These are phyloP conservation scores for Leptopilina boulardi DNA, from an alignment of 1,140 invertebrate genomes.

Conservation along the genomic window DNA sequence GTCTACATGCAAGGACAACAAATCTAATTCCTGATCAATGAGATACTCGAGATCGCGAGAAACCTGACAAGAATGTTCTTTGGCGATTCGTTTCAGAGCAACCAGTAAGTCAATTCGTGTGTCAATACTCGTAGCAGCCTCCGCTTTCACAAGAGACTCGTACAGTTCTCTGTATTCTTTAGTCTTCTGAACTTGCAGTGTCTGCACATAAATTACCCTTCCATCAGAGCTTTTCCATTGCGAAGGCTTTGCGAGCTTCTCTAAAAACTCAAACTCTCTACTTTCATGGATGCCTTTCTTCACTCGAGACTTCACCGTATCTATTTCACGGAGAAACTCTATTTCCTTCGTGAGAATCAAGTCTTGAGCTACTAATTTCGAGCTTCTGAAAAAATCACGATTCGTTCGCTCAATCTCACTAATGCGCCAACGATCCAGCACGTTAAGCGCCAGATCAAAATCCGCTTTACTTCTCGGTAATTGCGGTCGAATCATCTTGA, in stretches of 20 bases:
- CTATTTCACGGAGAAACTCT: slow-evolving; percentile 80
- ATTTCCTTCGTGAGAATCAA: slow-evolving; percentile 82
- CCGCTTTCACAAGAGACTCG: slow-evolving; percentile 74
- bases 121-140: slow-evolving; percentile 61
- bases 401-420: slow-evolving; percentile 78
- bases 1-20: slow-evolving; percentile 76
- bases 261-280: slow-evolving; percentile 78
- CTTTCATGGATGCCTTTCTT: slow-evolving; percentile 76
- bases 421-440: slow-evolving; percentile 82
- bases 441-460: slow-evolving; percentile 80
- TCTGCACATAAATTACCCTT: slow-evolving; percentile 79
- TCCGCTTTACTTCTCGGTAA: slow-evolving; percentile 76
- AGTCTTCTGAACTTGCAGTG: slow-evolving; percentile 79
- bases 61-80: slow-evolving; percentile 76
- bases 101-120: slow-evolving; percentile 77
- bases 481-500: neutral
- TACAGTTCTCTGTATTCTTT: slow-evolving; percentile 79
- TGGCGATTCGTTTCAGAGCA: slow-evolving; percentile 73
- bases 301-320: slow-evolving; percentile 77
- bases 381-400: slow-evolving; percentile 76
- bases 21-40: slow-evolving; percentile 80
- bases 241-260: slow-evolving; percentile 79
- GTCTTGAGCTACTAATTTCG: slow-evolving; percentile 78
- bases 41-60: slow-evolving; percentile 77
- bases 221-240: slow-evolving; percentile 78